These are phyloP conservation scores for Nebria brevicollis DNA, from an alignment of 2,888 invertebrate species.

Conservation along the genomic window DNA sequence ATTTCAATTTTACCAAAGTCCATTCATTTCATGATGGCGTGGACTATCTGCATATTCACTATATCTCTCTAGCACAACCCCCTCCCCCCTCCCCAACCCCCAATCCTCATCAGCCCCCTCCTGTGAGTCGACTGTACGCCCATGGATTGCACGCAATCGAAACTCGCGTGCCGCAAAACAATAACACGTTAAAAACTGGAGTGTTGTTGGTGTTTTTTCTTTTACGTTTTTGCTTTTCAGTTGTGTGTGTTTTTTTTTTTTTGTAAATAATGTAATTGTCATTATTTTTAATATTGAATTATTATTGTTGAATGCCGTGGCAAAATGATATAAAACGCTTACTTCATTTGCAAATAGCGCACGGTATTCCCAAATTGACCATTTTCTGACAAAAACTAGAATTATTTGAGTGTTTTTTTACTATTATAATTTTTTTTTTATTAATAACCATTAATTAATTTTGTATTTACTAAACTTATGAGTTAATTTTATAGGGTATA, in stretches of 20 bases:
- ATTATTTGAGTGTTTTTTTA: constrained; percentile 34
- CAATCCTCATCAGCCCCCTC: background rate
- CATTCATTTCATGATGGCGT: constrained; percentile 21
- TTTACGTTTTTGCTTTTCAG: constrained; percentile 11
- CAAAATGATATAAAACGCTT: constrained; percentile 44
- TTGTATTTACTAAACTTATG: too few species aligned
- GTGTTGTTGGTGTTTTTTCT: constrained; percentile 39
- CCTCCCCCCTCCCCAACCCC: background rate
- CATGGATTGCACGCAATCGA: constrained; percentile 30
- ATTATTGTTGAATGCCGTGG: constrained; percentile 47
- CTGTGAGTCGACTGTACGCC: background rate
- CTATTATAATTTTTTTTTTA: background rate
- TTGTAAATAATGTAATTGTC: constrained; percentile 47
- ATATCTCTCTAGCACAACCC: background rate
- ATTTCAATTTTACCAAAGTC: constrained; percentile 42
- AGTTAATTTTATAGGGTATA: too few species aligned
- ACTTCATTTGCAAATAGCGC: constrained; percentile 44
- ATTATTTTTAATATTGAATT: constrained; percentile 47
- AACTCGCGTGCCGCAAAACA: constrained; percentile 36
- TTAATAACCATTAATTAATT: too few species aligned
- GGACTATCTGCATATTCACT: constrained; percentile 16
- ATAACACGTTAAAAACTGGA: constrained; percentile 40
- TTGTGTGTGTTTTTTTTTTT: constrained; percentile 9
- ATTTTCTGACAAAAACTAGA: constrained; percentile 30
- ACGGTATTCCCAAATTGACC: constrained; percentile 43